phyloP scores from a whole-genome alignment of 64 coral and sea anemone genomes.

The Montipora foliosa region DNA sequence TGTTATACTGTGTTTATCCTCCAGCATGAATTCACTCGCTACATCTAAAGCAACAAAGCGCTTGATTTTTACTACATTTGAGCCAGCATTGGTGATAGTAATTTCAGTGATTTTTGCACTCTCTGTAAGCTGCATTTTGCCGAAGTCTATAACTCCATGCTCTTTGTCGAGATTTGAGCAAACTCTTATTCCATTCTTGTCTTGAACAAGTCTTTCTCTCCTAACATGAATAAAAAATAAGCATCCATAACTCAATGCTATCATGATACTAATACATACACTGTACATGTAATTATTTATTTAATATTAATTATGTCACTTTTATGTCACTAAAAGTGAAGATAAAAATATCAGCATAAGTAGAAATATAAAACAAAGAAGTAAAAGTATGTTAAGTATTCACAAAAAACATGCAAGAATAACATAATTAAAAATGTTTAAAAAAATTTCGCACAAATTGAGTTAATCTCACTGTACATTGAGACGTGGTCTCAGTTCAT shows the following conservation, averaged over 20 bases:
- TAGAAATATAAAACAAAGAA: too few species aligned
- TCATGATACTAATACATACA: too few species aligned
- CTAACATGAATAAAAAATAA: background rate
- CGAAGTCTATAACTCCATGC: conserved; percentile 73
- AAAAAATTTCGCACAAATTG: too few species aligned
- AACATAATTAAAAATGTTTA: too few species aligned
- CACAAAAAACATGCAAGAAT: too few species aligned
- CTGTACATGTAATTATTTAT: too few species aligned
- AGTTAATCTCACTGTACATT: too few species aligned
- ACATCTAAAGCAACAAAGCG: conserved; percentile 56
- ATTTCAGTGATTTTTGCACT: conserved; percentile 66
- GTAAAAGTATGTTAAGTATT: too few species aligned
- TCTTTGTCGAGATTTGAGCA: conserved; percentile 54
- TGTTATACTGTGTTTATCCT: conserved; percentile 62
- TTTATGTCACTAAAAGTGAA: too few species aligned
- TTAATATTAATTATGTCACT: too few species aligned
- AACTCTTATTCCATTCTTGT: conserved; percentile 62
- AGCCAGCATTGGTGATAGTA: conserved; percentile 48
- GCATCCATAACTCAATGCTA: background rate
- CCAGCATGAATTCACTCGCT: conserved; percentile 57
- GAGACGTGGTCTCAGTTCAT: too few species aligned
- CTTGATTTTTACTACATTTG: conserved; percentile 44
- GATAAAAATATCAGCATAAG: too few species aligned
- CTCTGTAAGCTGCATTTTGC: conserved; percentile 43
- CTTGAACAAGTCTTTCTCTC: conserved; percentile 48